phyloP scores from a whole-genome alignment of 2,888 invertebrate species.

The Drosophila formosana region DNA sequence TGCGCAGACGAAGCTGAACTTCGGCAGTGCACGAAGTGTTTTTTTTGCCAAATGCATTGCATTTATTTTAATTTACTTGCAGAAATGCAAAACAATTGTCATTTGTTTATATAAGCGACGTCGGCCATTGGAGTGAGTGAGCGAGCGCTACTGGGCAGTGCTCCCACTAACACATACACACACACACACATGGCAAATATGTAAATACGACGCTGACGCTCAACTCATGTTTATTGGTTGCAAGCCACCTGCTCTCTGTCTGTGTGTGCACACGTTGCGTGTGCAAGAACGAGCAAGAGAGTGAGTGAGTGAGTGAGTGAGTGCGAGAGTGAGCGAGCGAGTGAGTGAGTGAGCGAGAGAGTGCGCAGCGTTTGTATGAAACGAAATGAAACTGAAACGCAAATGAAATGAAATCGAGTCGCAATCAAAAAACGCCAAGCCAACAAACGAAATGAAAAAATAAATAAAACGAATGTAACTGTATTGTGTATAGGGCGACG shows the following conservation, averaged over 20 bases:
- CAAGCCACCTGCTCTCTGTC: conserved; percentile 82
- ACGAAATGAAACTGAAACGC: conserved; percentile 81
- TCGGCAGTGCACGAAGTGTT: conserved; percentile 57
- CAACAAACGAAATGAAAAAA: conserved; percentile 80
- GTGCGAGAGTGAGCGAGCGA: background rate
- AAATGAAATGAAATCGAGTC: conserved; percentile 72
- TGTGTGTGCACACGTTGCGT: conserved; percentile 45
- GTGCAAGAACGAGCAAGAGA: conserved; percentile 26
- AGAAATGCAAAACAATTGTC: conserved; percentile 82
- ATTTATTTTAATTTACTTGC: conserved; percentile 80
- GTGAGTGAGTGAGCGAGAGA: conserved; percentile 18
- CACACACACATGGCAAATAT: conserved; percentile 66
- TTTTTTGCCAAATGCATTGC: conserved; percentile 68
- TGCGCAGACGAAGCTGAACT: conserved; percentile 61
- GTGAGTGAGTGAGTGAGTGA: conserved; percentile 2
- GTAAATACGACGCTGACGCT: conserved; percentile 65
- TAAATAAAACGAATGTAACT: conserved; percentile 73
- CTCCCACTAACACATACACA: conserved; percentile 42
- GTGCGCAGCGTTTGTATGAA: conserved; percentile 52
- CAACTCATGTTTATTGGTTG: conserved; percentile 83
- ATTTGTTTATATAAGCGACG: conserved; percentile 79
- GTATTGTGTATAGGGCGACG: conserved; percentile 47
- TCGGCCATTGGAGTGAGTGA: conserved; percentile 64
- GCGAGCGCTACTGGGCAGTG: conserved; percentile 59
- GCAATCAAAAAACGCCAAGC: conserved; percentile 67